Base-by-base conservation (phyloP, 92 coral and sea anemone species). In the Umimayanthus chanpuru region DNA sequence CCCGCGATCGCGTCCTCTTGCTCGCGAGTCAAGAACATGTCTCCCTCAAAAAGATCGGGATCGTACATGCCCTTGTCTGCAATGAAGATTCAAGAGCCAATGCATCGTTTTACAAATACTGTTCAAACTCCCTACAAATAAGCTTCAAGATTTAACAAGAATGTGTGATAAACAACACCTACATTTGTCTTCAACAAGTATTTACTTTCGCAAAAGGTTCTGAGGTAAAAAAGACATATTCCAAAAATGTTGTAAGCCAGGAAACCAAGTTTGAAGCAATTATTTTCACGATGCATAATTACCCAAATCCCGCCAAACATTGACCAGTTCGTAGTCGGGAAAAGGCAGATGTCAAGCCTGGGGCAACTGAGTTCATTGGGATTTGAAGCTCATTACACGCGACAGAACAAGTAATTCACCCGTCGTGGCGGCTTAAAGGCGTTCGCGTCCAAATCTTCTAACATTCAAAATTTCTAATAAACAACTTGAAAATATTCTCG, bases 31-130 rank as follows among this genome's bases (percentile, higher is more conserved):
- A 82, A 82, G 66, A 82, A 23, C 58, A 82, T 82, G 41, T 82
- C 86, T 67, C 86, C 86, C 61, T 82, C 86, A 28, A 82, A 82
- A 25, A 82, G 86, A 28, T 82, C 86, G 9, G 86, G 86, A 38
- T 82, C 75, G 58, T 82, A 82, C 86, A 82, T 82, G 0, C 86
- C 86, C 41, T 82, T 66, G 64, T 82, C 86, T 82, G 40, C 23
- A 82, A 44, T 23, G 25, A 82, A 82, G n/a, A 79, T 50, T 18
- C 26, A 74, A 74, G 23, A 10, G 26, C 1, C 36, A n/a, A 74
- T 72, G 2, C 18, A 16, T 53, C 16, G 58, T 2, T 53, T 53
- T 14, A 53, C 58, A 53, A 53, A 9, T 53, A 53, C 20, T 53
- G 4, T n/a, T n/a, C n/a, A n/a, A 12, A 53, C 20, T 53, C 58